phyloP scores from a whole-genome alignment of 1,140 invertebrate species.

The Tetramorium alpestre region DNA sequence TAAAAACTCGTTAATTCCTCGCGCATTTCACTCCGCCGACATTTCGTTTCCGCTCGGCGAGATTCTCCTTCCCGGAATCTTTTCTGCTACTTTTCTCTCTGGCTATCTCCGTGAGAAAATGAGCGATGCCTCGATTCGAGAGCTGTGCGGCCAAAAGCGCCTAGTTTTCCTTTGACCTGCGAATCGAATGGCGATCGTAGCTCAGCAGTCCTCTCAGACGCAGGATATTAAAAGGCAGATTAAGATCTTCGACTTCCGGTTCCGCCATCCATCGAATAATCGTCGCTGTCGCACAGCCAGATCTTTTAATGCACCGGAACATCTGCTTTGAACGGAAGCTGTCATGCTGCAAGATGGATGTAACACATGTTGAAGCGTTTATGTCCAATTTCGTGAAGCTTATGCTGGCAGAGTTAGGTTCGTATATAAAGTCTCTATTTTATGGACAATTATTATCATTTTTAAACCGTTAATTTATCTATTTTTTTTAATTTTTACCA shows the following conservation, averaged over 20 bases:
- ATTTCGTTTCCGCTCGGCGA: constrained; percentile 43
- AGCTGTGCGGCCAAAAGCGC: constrained; percentile 17
- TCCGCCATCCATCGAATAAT: constrained; percentile 56
- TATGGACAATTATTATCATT: neutral
- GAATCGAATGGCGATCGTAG: constrained; percentile 60
- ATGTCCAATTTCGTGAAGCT: constrained; percentile 39
- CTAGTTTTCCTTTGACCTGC: constrained; percentile 57
- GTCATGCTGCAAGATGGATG: constrained; percentile 57
- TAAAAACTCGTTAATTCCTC: constrained; percentile 54
- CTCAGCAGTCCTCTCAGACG: constrained; percentile 64
- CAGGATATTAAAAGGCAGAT: constrained; percentile 77
- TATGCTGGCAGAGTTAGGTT: constrained; percentile 2
- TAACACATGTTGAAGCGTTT: constrained; percentile 38
- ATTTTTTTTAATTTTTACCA: neutral
- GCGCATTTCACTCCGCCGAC: constrained; percentile 31
- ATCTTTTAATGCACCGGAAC: constrained; percentile 57
- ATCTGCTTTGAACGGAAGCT: constrained; percentile 51
- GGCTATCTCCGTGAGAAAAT: constrained; percentile 71
- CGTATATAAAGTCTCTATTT: neutral
- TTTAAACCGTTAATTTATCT: neutral
- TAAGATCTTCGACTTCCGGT: constrained; percentile 71
- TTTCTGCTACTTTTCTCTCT: constrained; percentile 29
- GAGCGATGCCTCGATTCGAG: constrained; percentile 56
- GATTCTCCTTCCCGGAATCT: constrained; percentile 6
- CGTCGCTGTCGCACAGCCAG: constrained; percentile 15